Evolutionary conservation across 2,888 invertebrate species (phyloP).

Genomic region (Ryuthela nishihirai): DNA sequence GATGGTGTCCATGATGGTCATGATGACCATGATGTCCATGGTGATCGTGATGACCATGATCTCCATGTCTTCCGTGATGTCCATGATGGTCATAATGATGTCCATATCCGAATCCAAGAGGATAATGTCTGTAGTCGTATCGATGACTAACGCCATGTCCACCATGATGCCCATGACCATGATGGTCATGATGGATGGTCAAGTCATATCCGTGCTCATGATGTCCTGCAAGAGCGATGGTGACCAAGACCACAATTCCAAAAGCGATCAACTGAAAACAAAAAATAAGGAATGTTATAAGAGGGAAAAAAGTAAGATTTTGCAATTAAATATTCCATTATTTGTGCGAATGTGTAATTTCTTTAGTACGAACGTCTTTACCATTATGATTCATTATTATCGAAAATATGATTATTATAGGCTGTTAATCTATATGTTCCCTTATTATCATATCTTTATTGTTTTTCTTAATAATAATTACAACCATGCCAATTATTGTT

Average conservation of each 20-base stretch:
- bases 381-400: no score
- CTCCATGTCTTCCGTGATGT: neutral
- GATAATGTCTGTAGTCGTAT: neutral
- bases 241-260: neutral
- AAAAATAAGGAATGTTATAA: no score
- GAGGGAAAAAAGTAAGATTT: no score
- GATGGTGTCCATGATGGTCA: neutral
- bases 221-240: neutral
- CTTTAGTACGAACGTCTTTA: no score
- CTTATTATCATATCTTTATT: no score
- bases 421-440: no score
- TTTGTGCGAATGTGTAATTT: no score
- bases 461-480: no score
- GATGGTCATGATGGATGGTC: neutral
- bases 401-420: no score
- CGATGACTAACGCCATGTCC: neutral
- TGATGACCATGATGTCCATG: neutral
- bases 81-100: neutral
- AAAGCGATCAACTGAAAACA: no score
- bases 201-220: neutral
- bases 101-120: neutral
- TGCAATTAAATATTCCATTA: no score
- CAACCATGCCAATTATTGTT: no score
- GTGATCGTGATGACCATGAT: neutral
- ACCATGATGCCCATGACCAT: neutral